phyloP scores from a whole-genome alignment of 1,140 invertebrate species.

The Metaphire vulgaris region DNA sequence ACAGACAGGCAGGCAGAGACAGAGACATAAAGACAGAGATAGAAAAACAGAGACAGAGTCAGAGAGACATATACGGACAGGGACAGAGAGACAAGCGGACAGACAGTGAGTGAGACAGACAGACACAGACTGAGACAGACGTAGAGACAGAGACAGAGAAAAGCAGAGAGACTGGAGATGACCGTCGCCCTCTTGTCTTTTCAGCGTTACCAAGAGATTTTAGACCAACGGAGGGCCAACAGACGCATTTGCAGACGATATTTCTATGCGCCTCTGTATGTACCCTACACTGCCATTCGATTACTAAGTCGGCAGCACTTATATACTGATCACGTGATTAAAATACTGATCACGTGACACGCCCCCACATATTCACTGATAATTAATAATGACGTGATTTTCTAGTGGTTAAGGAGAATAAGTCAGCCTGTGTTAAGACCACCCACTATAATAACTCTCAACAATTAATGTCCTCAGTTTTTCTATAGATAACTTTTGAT shows the following conservation, averaged over 20 bases:
- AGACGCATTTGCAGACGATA: not conserved
- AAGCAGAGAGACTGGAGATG: not conserved
- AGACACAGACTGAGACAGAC: not conserved
- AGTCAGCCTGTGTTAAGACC: too few relatives aligned
- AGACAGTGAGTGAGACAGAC: not conserved
- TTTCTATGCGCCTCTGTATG: not conserved
- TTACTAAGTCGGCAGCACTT: not conserved
- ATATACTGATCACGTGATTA: not conserved
- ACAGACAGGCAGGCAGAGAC: too few relatives aligned
- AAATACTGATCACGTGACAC: too few relatives aligned
- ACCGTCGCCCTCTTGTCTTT: not conserved
- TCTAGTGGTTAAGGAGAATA: too few relatives aligned
- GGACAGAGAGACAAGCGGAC: not conserved
- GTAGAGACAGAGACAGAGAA: not conserved
- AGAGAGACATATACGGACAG: not conserved
- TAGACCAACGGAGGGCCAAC: too few relatives aligned
- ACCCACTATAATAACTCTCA: too few relatives aligned
- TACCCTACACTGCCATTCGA: not conserved
- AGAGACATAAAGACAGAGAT: conserved; percentile 3
- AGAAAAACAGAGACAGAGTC: not conserved
- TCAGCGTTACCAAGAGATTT: not conserved
- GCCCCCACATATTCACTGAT: too few relatives aligned
- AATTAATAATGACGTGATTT: too few relatives aligned
- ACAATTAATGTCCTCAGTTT: too few relatives aligned
- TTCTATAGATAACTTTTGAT: too few relatives aligned